Base-by-base conservation (phyloP, 1,140 invertebrate species). In the Stenopsyche tienmushanensis region DNA sequence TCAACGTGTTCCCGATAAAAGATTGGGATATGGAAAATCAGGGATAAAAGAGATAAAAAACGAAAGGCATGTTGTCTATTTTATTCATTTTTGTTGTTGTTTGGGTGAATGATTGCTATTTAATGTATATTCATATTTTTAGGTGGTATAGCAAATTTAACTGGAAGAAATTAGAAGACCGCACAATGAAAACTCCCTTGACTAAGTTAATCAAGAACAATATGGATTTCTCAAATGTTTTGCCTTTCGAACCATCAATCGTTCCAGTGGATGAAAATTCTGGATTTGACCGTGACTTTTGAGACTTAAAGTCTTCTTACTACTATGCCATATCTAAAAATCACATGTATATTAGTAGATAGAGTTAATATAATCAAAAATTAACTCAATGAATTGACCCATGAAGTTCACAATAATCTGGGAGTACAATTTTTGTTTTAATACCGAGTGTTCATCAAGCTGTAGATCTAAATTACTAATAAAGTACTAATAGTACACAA, bases 71-170 rank as follows among this genome's bases (percentile, higher is more conserved):
- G n/a, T n/a, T n/a, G n/a, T n/a, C n/a, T n/a, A n/a, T n/a, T 64
- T 72, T 59, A 20, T 72, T 76, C 18, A 66, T 75, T 9, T 74
- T 72, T 72, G 47, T 69, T 1, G 44, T 17, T 72, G 72, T 67
- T 70, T 54, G 50, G 49, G 74, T 76, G 13, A 34, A 34, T 34
- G 13, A 7, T 7, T 34, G 13, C 13, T 34, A 34, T 34, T 7
- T 34, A 34, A 34, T 34, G 13, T 13, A 34, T 5, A 34, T 13
- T 7, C 13, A 7, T 54, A 49, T 53, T 74, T 74, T 45, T 60
- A 83, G 88, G 68, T 95, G 92, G 92, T 96, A 93, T 76, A 84
- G 89, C 73, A 89, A 87, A 49, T 92, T 96, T 72, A 91, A 94
- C 73, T 96, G 93, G 93, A 84, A 89, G 70, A 87, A 86, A 17